Conservation (phyloP, 2,888 invertebrate species). For the Microplitis deprimator region DNA sequence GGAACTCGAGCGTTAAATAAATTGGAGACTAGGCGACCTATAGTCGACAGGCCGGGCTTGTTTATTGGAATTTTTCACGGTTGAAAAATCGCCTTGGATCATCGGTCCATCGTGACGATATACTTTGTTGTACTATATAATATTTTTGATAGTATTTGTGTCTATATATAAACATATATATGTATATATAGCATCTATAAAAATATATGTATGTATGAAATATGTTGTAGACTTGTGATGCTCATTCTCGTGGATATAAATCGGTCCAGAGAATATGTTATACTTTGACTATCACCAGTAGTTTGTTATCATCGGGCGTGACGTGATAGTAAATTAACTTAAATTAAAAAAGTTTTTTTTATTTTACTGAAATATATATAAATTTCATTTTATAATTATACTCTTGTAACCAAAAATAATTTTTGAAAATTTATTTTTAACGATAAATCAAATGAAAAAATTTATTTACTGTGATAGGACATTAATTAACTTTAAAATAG, state of each 20-base stretch:
- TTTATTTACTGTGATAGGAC: conserved; percentile 52
- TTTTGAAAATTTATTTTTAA: background rate
- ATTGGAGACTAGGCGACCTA: conserved; percentile 18
- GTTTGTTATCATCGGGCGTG: conserved; percentile 28
- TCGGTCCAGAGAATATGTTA: conserved; percentile 27
- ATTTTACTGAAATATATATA: background rate
- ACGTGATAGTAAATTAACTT: conserved; percentile 17
- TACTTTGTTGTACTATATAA: conserved; percentile 17
- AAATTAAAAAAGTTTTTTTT: conserved; percentile 40
- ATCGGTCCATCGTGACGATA: conserved; percentile 39
- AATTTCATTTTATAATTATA: background rate
- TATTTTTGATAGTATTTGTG: background rate
- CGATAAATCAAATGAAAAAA: background rate
- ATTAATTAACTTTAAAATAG: conserved; percentile 59
- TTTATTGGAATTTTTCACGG: conserved; percentile 38
- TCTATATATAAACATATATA: background rate
- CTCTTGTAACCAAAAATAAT: background rate
- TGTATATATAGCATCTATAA: background rate
- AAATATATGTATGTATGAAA: background rate
- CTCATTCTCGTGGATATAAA: conserved; percentile 41
- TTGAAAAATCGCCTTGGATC: conserved; percentile 44
- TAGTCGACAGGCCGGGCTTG: conserved; percentile 7
- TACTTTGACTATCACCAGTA: conserved; percentile 25
- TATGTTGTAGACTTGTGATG: conserved; percentile 14
- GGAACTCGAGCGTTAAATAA: conserved; percentile 21